phyloP scores from a whole-genome alignment of 2,888 invertebrate species.

The Eumacrocentrus americanus region DNA sequence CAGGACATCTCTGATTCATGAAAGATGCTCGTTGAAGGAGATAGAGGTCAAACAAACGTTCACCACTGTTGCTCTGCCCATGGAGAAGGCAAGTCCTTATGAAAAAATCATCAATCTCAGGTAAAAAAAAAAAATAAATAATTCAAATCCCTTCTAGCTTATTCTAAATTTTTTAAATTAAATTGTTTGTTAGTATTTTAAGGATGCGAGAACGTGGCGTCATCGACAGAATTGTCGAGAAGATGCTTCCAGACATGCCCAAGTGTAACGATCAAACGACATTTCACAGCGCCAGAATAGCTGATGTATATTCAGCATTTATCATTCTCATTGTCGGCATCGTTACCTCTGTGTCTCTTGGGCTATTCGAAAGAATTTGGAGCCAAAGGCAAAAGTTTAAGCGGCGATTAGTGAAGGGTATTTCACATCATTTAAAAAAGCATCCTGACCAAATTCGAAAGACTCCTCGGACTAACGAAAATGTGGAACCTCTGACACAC shows the following conservation, averaged over 20 bases:
- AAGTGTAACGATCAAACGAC: conserved; percentile 65
- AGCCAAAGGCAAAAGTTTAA: conserved; percentile 43
- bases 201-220: conserved; percentile 59
- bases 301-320: conserved; percentile 68
- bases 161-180: no score
- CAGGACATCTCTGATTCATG: conserved; percentile 56
- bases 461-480: no score
- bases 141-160: no score
- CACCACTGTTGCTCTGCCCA: conserved; percentile 67
- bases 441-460: no score
- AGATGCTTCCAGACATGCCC: conserved; percentile 64
- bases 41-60: conserved; percentile 66
- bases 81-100: conserved; percentile 67
- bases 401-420: conserved; percentile 36
- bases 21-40: conserved; percentile 66
- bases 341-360: conserved; percentile 46
- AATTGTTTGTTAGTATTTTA: conserved; percentile 53
- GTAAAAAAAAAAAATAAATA: conserved; percentile 46
- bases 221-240: conserved; percentile 51
- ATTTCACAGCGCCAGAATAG: conserved; percentile 67
- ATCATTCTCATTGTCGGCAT: conserved; percentile 63
- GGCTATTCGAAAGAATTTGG: conserved; percentile 54
- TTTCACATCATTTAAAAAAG: conserved; percentile 8
- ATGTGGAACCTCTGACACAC: no score
- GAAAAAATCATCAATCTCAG: conserved; percentile 66